These are phyloP conservation scores for Ormyrus thymus DNA, from an alignment of 2,888 invertebrate genomes.

Conservation along the genomic window DNA sequence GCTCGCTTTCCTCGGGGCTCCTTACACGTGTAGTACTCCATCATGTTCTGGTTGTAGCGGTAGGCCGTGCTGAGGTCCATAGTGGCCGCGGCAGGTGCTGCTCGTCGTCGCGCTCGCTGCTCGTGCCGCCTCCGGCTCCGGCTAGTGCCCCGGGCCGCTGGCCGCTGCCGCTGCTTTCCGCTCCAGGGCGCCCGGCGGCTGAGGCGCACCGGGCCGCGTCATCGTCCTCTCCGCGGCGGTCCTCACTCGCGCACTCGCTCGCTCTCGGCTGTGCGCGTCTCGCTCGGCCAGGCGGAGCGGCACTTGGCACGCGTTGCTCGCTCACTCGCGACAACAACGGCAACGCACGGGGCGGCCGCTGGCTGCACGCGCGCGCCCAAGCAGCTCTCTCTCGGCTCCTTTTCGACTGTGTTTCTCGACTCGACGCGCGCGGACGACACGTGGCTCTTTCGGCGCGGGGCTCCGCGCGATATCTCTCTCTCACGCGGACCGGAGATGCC, in stretches of 20 bases:
- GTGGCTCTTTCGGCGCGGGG: not conserved
- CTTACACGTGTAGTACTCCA: conserved; percentile 99
- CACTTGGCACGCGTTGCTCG: conserved; percentile 7
- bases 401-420: conserved; percentile 71
- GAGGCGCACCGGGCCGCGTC: not conserved
- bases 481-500: not conserved
- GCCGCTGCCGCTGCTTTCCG: not conserved
- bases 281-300: not conserved
- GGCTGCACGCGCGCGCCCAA: conserved; percentile 57
- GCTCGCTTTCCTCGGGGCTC: no score
- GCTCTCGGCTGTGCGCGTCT: no score
- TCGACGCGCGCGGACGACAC: conserved; percentile 59
- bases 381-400: conserved; percentile 54
- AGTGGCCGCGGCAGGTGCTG: conserved; percentile 54
- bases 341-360: not conserved
- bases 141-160: not conserved
- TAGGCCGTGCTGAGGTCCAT: conserved; percentile 96
- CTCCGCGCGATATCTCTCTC: not conserved
- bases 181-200: not conserved
- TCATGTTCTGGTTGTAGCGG: conserved; percentile 98
- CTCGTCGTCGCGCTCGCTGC: conserved; percentile 6
- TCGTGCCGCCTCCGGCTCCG: conserved; percentile 37
- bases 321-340: not conserved
- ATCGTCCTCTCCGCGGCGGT: not conserved
- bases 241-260: not conserved